Base-by-base conservation (phyloP, 2,888 invertebrate genomes). In the Eustalomyia histrio region DNA sequence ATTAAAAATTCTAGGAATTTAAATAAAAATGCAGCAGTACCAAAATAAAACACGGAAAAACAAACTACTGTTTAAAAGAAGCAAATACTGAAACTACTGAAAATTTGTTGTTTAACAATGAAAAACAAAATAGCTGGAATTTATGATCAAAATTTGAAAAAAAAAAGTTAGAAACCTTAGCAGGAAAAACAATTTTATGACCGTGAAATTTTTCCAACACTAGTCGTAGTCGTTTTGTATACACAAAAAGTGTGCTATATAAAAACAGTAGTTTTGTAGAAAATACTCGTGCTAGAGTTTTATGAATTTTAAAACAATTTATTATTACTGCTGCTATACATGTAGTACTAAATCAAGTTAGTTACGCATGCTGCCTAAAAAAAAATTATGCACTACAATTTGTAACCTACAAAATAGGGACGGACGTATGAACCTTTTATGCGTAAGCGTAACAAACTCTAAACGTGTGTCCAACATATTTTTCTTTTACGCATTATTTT, bases 381-480 rank as follows among this genome's bases (percentile, higher is more conserved):
- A 39, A 12, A 10, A 16, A 24, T 1, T 55, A 14, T 50, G 18
- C 53, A n/a, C 1, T 6, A 47, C 43, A n/a, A 39, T 39, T 47
- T 47, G n/a, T 47, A n/a, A 14, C 2, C 43, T 47, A 47, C 43
- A n/a, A 47, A 29, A 47, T n/a, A 47, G 43, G 5, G 43, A 39
- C 53, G 12, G 18, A 1, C 14, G 17, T 10, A 2, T 29, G 7
- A 29, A 29, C 7, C 16, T 16, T 55, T 52, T 53, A 60, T 80
- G 80, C 78, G 78, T 79, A 64, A 68, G 74, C 81, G 76, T 81
- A 65, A 71, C 76, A 67, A 81, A 81, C 9, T 52, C n/a, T 17
- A 8, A 81, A 67, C 43, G 74, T 81, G 78, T 78, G 80, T 69
- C 73, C 73, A 52, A 69, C 33, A 61, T 18, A 58, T 43, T 52